Evolutionary conservation across 2,113 vertebrate genomes (phyloP).

Genomic region (Blennius ocellaris): DNA sequence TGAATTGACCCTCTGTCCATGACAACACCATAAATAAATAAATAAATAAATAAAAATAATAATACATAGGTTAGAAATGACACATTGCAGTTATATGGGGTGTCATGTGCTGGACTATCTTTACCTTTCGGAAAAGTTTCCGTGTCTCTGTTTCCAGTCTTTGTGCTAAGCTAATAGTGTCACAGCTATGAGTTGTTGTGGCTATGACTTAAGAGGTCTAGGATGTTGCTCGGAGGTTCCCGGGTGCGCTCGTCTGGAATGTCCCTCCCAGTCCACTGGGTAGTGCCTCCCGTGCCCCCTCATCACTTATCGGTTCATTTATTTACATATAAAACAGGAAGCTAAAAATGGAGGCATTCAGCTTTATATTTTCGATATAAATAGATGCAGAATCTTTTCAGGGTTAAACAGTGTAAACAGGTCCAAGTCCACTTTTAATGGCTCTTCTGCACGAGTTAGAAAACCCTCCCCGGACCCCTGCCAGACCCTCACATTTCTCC

Average conservation of each 20-base stretch:
- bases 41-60: not conserved
- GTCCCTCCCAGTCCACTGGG: too few species aligned
- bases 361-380: not conserved
- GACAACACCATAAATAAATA: not conserved
- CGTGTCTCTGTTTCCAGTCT: not conserved
- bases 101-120: too few species aligned
- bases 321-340: too few species aligned
- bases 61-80: too few species aligned
- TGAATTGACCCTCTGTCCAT: not conserved
- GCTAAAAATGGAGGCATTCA: not conserved
- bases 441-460: constrained; percentile 22
- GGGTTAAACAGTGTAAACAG: not conserved
- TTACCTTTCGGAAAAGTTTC: not conserved
- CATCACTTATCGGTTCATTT: too few species aligned
- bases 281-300: too few species aligned
- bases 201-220: too few species aligned
- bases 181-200: not conserved
- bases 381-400: not conserved
- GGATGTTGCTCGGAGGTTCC: too few species aligned
- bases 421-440: constrained; percentile 1
- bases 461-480: constrained; percentile 25
- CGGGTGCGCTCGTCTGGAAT: too few species aligned
- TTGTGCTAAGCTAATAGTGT: not conserved
- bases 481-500: constrained; percentile 40
- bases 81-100: not conserved